Evolutionary conservation across 1,140 invertebrate species (phyloP).

Genomic region (Drosophila mojavensis): DNA sequence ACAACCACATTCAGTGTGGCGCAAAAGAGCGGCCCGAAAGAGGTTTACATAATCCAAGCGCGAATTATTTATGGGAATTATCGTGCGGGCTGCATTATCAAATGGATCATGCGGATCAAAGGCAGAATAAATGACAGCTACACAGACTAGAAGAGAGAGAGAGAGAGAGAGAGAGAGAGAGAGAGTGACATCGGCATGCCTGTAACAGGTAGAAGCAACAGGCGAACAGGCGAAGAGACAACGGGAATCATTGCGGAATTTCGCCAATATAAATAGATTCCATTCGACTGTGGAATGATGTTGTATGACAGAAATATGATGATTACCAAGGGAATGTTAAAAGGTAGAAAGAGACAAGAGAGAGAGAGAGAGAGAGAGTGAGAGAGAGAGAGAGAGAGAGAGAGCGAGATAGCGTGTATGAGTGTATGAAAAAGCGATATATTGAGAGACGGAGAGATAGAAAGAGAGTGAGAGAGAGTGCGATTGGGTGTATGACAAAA

Average conservation of each 20-base stretch:
- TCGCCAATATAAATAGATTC: conserved; percentile 12
- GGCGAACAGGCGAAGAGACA: not conserved
- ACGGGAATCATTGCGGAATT: conserved; percentile 14
- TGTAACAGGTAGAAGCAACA: conserved; percentile 1
- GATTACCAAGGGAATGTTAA: not conserved
- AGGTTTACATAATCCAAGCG: conserved; percentile 67
- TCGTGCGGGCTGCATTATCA: conserved; percentile 65
- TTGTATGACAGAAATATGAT: conserved; percentile 6
- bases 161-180: not conserved
- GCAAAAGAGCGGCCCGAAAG: conserved; percentile 25
- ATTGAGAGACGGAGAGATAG: too few relatives aligned
- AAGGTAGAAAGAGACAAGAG: not conserved
- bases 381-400: not conserved
- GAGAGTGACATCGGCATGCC: not conserved
- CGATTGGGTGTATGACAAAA: too few relatives aligned
- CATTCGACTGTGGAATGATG: not conserved
- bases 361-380: not conserved
- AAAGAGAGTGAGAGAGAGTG: too few relatives aligned
- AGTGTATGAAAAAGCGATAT: too few relatives aligned
- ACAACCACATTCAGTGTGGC: not conserved
- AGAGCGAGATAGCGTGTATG: not conserved
- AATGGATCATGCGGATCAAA: conserved; percentile 45
- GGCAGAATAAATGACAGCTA: conserved; percentile 33
- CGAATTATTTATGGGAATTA: conserved; percentile 72
- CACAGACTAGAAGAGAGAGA: not conserved